Conservation (phyloP, 2,888 invertebrate species). For the Oligia latruncula region DNA sequence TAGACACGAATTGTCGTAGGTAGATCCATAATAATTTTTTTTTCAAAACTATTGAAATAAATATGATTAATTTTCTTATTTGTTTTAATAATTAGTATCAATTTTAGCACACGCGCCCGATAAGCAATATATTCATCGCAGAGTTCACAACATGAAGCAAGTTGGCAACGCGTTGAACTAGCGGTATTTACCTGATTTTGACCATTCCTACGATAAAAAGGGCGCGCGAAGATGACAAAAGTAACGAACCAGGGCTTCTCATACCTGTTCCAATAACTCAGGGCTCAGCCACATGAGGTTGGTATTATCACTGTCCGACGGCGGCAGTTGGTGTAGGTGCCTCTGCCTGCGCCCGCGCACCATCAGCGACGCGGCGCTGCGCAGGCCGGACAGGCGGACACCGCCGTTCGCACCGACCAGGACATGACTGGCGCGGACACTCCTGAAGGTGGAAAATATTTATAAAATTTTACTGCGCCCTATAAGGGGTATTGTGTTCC, state of each 20-base stretch:
- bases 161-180: no score
- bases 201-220: no score
- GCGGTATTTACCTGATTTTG: no score
- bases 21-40: no score
- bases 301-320: conserved; percentile 91
- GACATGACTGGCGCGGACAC: conserved; percentile 95
- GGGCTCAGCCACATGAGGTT: conserved; percentile 97
- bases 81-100: no score
- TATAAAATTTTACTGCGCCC: not conserved
- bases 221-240: not conserved
- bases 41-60: no score
- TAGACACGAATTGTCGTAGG: no score
- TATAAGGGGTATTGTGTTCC: not conserved
- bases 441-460: conserved; percentile 87
- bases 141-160: no score
- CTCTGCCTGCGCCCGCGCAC: conserved; percentile 92
- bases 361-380: conserved; percentile 94
- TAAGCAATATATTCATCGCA: no score
- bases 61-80: no score
- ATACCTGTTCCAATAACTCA: conserved; percentile 95
- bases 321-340: conserved; percentile 94
- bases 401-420: conserved; percentile 93
- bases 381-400: conserved; percentile 94
- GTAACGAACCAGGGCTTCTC: not conserved
- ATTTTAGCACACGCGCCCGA: no score